phyloP scores from a whole-genome alignment of 2,113 vertebrate species.

The Bubo bubo region DNA sequence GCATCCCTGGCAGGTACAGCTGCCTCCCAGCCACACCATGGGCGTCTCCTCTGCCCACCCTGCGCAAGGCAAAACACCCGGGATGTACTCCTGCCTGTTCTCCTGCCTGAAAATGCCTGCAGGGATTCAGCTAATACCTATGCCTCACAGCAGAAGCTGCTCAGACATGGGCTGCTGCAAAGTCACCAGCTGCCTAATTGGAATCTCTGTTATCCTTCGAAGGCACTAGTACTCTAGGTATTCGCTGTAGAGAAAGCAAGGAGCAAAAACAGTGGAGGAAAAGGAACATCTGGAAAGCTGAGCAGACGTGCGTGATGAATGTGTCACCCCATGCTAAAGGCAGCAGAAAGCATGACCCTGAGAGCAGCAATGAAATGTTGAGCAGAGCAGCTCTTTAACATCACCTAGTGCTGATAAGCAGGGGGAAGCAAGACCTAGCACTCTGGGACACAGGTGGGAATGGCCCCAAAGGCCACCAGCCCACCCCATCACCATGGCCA shows the following conservation, averaged over 20 bases:
- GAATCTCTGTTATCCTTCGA: not conserved
- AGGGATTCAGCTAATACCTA: not conserved
- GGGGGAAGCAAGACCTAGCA: not conserved
- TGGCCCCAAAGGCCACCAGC: fast-evolving
- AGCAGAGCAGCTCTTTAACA: not conserved
- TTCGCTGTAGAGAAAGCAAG: not conserved
- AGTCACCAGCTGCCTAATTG: not conserved
- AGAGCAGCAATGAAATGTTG: not conserved
- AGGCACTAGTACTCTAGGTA: not conserved
- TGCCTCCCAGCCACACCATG: too few species aligned
- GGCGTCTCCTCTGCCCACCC: not conserved
- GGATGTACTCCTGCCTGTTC: not conserved
- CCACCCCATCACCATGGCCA: fast-evolving
- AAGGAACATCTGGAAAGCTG: not conserved
- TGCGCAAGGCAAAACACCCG: fast-evolving
- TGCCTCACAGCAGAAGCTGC: fast-evolving
- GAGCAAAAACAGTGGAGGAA: not conserved
- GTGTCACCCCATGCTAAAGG: not conserved
- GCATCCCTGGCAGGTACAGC: not conserved
- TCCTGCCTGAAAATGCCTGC: not conserved
- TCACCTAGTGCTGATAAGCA: fast-evolving
- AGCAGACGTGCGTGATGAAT: too few species aligned
- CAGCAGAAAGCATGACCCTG: not conserved
- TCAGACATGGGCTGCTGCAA: not conserved
- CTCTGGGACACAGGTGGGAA: not conserved